Conservation (phyloP, 2,888 invertebrate species). For the Buathra laborator region DNA sequence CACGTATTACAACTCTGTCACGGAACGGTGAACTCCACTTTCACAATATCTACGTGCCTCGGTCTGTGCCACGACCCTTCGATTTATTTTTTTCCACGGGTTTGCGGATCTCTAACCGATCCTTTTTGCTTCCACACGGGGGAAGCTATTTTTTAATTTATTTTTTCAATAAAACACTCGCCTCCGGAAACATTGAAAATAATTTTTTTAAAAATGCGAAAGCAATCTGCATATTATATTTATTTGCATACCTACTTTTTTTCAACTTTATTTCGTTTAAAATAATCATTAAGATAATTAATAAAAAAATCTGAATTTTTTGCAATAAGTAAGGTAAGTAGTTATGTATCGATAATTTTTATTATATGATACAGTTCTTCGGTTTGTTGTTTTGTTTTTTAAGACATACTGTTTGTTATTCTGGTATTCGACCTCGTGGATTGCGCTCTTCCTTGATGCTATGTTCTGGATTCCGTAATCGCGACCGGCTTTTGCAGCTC, state of each 20-base stretch:
- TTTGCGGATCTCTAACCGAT: background rate
- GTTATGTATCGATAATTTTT: too few relatives aligned
- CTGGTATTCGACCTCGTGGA: constrained; percentile 46
- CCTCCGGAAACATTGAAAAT: too few relatives aligned
- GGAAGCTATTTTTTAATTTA: too few relatives aligned
- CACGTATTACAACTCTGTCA: constrained; percentile 51
- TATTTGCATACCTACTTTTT: background rate
- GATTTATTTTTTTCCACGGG: constrained; percentile 15
- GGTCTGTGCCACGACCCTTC: constrained; percentile 31
- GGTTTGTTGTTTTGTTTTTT: constrained; percentile 14
- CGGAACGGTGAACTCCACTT: constrained; percentile 58
- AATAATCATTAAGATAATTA: too few relatives aligned
- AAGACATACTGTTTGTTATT: constrained; percentile 28
- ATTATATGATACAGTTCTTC: background rate
- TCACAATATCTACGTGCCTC: constrained; percentile 53
- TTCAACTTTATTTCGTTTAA: too few relatives aligned
- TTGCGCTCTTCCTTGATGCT: constrained; percentile 50
- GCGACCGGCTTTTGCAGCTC: constrained; percentile 22
- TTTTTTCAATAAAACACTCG: background rate
- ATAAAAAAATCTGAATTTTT: too few relatives aligned
- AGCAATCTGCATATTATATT: background rate
- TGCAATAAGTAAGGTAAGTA: background rate
- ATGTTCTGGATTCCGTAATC: constrained; percentile 37
- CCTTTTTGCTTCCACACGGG: background rate
- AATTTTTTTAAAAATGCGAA: too few relatives aligned